Percentiles rank a stretch among this genome's conserved stretches.
Conservation (phyloP, 2,113 vertebrate genomes). For the Bettongia penicillata region DNA sequence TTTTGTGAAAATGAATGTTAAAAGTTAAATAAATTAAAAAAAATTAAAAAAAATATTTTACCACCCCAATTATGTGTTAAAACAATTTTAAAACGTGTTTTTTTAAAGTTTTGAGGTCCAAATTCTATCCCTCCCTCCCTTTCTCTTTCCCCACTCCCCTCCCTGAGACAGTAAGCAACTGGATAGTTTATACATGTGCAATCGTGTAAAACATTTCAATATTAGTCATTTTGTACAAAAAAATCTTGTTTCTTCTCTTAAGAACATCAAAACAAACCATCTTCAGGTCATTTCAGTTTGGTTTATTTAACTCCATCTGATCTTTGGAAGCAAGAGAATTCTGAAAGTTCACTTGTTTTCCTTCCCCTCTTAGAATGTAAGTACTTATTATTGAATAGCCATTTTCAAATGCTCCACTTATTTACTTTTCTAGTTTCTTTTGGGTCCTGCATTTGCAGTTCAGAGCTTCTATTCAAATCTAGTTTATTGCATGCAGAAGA, state of each 20-base stretch:
- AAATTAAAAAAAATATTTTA: too few relatives aligned
- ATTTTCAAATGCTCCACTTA: background rate
- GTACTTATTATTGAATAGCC: background rate
- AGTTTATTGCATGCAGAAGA: background rate
- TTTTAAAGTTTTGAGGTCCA: too few relatives aligned
- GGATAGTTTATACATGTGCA: too few relatives aligned
- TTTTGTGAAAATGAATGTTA: too few relatives aligned
- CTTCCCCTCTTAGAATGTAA: background rate
- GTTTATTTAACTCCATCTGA: background rate
- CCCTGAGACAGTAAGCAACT: too few relatives aligned
- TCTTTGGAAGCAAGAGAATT: background rate
- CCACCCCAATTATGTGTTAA: too few relatives aligned
- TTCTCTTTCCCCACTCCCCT: too few relatives aligned
- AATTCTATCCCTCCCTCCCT: too few relatives aligned
- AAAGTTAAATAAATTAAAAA: too few relatives aligned
- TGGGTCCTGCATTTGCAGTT: background rate
- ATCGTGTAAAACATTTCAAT: too few relatives aligned
- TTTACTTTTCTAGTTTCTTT: background rate
- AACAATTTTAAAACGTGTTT: too few relatives aligned
- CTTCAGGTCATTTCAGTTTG: background rate
- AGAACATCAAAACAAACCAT: background rate
- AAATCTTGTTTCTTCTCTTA: background rate
- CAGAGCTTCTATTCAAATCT: background rate
- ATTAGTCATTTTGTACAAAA: too few relatives aligned
- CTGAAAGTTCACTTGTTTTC: background rate